Conservation (phyloP, 1,140 invertebrate genomes). For the Radopholus similis region DNA sequence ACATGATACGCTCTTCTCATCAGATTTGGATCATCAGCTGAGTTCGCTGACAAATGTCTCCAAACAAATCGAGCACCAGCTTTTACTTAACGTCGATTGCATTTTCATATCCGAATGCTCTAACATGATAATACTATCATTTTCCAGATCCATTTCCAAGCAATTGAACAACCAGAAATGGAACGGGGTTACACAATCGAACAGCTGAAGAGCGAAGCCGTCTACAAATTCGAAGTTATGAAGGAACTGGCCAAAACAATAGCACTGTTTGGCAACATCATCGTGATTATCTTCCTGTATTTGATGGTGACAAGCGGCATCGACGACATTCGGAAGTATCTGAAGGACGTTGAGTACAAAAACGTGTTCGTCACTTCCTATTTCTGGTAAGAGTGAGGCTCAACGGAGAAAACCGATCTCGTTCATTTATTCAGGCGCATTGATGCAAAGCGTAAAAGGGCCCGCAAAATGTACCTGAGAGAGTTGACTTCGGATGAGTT, state of each 20-base stretch:
- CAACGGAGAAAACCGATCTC: no score
- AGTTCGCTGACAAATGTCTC: slow-evolving; percentile 21
- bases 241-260: no score
- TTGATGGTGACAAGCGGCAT: slow-evolving; percentile 15
- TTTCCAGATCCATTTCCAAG: slow-evolving; percentile 37
- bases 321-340: slow-evolving; percentile 10
- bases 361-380: slow-evolving; percentile 21
- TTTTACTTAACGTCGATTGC: slow-evolving; percentile 25
- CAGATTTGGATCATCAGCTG: slow-evolving; percentile 30
- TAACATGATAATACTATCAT: not conserved
- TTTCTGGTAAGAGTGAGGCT: slow-evolving; percentile 1
- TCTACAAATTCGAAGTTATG: not conserved
- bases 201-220: slow-evolving; percentile 27
- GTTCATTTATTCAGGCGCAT: slow-evolving; percentile 3
- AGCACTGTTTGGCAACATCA: not conserved
- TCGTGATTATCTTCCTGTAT: slow-evolving; percentile 15
- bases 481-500: slow-evolving; percentile 4
- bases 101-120: not conserved
- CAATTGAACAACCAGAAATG: slow-evolving; percentile 24
- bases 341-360: slow-evolving; percentile 23
- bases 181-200: slow-evolving; percentile 18
- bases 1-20: slow-evolving; percentile 15
- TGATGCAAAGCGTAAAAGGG: slow-evolving; percentile 6
- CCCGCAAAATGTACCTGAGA: slow-evolving; percentile 2
- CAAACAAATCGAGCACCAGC: slow-evolving; percentile 21